Conservation (phyloP, 2,113 vertebrate species). For the Martes martes region DNA sequence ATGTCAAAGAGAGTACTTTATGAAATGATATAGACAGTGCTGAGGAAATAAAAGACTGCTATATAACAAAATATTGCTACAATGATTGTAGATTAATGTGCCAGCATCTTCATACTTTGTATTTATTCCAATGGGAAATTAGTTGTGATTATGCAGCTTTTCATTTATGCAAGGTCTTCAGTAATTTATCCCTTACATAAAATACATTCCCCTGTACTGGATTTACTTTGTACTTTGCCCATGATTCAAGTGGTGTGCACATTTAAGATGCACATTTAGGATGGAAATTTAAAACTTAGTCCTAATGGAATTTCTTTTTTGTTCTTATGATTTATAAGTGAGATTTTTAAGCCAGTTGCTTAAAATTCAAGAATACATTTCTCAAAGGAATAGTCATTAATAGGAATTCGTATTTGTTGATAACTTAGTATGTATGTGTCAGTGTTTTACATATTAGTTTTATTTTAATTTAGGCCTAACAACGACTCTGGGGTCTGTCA, state of each 20-base stretch:
- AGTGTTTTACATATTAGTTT: neutral
- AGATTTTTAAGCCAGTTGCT: conserved; percentile 25
- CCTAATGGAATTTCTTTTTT: neutral
- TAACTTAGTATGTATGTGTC: neutral
- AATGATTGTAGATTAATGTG: conserved; percentile 26
- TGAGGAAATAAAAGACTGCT: conserved; percentile 16
- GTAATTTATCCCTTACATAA: conserved; percentile 37
- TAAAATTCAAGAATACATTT: conserved; percentile 39
- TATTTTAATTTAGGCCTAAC: conserved; percentile 18
- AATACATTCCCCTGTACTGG: neutral
- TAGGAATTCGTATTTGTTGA: neutral
- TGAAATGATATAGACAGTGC: conserved; percentile 18
- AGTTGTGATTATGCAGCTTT: conserved; percentile 46
- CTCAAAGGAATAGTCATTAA: neutral
- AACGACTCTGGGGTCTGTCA: neutral
- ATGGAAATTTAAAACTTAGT: conserved; percentile 11
- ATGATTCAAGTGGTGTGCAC: neutral
- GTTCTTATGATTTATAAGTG: conserved; percentile 13
- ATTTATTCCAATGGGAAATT: conserved; percentile 46
- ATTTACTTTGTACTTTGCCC: conserved; percentile 1
- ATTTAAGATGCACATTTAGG: neutral
- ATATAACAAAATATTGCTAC: conserved; percentile 24
- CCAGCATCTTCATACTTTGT: neutral
- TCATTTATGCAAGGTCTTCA: conserved; percentile 35
- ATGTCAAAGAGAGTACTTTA: conserved; percentile 26